Percentiles rank a stretch among this genome's conserved stretches.
Conservation (phyloP, 2,113 vertebrate genomes). For the Mellivora capensis region DNA sequence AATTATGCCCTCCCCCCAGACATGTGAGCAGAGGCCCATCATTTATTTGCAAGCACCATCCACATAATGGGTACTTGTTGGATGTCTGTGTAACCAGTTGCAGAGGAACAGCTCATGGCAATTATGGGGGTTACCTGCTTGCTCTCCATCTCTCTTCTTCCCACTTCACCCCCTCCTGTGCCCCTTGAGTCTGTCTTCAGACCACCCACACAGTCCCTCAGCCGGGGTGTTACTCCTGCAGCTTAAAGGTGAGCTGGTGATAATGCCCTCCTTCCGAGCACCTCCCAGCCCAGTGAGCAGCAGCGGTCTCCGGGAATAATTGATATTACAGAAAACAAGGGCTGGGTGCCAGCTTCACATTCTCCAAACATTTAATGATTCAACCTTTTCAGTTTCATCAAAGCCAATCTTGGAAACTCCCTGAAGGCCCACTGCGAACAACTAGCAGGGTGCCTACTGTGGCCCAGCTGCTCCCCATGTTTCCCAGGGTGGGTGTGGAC, state of each 20-base stretch:
- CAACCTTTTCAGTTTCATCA: constrained; percentile 52
- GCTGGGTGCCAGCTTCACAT: constrained; percentile 36
- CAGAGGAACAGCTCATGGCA: background rate
- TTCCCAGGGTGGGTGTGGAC: background rate
- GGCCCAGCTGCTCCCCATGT: background rate
- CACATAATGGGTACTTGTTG: background rate
- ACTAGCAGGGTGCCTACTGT: background rate
- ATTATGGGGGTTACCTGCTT: background rate
- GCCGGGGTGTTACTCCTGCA: background rate
- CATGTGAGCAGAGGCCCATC: no score
- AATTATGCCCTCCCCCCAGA: background rate
- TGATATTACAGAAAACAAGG: constrained; percentile 59
- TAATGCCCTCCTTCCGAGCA: background rate
- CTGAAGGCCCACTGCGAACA: background rate
- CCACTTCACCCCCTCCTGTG: background rate
- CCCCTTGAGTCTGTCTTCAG: background rate
- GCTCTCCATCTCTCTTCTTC: background rate
- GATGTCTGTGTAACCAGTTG: background rate
- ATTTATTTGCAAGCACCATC: background rate
- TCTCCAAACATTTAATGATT: constrained; percentile 57
- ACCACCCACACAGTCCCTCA: background rate
- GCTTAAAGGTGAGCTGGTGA: background rate
- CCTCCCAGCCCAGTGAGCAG: background rate
- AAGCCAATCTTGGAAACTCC: constrained; percentile 35
- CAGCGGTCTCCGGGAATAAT: constrained; percentile 6